These are phyloP conservation scores for Eupithecia pulchellata DNA, from an alignment of 2,888 invertebrate genomes.

Conservation along the genomic window DNA sequence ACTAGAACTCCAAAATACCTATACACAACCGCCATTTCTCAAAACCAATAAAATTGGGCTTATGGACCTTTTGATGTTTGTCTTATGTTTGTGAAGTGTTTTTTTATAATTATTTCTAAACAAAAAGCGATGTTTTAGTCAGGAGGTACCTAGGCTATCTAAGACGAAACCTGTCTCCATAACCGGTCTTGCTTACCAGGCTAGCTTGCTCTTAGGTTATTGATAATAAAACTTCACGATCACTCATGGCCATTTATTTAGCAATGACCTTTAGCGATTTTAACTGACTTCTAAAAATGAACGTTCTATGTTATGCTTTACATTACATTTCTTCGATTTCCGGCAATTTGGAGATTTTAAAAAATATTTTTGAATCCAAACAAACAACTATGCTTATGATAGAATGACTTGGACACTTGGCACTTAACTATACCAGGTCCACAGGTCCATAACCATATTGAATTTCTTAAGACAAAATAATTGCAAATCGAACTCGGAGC, in stretches of 20 bases:
- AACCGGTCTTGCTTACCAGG: slow-evolving; percentile 48
- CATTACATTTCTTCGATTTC: too few species aligned
- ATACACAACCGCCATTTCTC: not conserved
- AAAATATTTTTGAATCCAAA: too few species aligned
- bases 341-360: too few species aligned
- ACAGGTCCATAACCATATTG: not conserved
- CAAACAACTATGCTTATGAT: too few species aligned
- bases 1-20: not conserved
- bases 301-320: too few species aligned
- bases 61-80: not conserved
- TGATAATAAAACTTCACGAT: not conserved
- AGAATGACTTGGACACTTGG: too few species aligned
- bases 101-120: not conserved
- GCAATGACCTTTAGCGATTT: slow-evolving; percentile 1
- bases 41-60: not conserved
- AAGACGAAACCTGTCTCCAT: slow-evolving; percentile 27
- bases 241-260: not conserved
- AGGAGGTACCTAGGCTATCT: slow-evolving; percentile 11
- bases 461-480: not conserved
- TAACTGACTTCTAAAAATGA: too few species aligned
- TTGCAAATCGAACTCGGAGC: not conserved
- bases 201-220: slow-evolving; percentile 48
- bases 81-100: not conserved
- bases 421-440: too few species aligned
- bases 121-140: not conserved